Evolutionary conservation across 2,113 vertebrate genomes (phyloP).

Genomic region (Orycteropus afer): DNA sequence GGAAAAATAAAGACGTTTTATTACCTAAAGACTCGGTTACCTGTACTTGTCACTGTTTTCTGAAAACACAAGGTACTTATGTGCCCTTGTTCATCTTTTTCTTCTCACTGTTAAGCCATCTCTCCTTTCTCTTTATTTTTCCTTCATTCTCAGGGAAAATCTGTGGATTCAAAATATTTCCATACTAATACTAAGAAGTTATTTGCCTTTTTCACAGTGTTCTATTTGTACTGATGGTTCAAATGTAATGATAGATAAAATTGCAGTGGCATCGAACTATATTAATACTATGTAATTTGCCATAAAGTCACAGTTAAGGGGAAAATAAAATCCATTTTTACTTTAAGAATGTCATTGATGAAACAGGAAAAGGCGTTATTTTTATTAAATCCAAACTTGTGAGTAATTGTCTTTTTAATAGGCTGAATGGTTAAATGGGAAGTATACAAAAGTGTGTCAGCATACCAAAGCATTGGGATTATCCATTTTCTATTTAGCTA

Average conservation of each 20-base stretch:
- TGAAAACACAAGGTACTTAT: background rate
- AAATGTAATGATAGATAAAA: background rate
- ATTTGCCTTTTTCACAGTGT: background rate
- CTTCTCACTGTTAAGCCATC: background rate
- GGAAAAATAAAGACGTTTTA: background rate
- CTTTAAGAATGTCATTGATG: background rate
- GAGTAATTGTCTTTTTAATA: background rate
- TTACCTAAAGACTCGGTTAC: background rate
- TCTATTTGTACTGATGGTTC: background rate
- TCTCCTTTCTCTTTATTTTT: background rate
- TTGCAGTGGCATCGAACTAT: background rate
- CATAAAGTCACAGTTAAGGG: background rate
- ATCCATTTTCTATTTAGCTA: background rate
- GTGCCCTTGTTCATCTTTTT: background rate
- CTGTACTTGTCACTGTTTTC: background rate
- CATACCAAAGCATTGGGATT: background rate
- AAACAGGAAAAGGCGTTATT: background rate
- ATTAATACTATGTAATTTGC: background rate
- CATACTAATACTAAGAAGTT: background rate
- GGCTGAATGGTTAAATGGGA: background rate
- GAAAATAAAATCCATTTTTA: background rate
- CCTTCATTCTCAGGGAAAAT: background rate
- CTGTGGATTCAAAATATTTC: background rate
- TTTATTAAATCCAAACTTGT: background rate
- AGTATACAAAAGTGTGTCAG: background rate